These are phyloP conservation scores for Mesorhabditis spiculigera DNA, from an alignment of 2,888 invertebrate species.

Conservation along the genomic window DNA sequence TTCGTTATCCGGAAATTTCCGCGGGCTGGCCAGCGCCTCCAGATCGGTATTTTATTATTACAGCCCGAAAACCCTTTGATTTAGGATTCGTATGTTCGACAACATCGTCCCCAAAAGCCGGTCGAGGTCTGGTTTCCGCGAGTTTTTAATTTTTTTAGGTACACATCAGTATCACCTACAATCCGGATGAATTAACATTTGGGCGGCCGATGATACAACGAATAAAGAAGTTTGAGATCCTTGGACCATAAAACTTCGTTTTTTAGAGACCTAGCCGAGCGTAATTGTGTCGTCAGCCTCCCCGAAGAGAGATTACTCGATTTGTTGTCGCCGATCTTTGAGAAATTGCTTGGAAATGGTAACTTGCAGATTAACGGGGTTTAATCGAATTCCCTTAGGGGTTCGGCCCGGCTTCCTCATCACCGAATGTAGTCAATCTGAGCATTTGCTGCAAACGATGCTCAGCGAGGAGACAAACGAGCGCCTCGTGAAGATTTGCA, in stretches of 20 bases:
- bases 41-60: too few species aligned
- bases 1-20: too few species aligned
- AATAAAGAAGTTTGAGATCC: conserved; percentile 9
- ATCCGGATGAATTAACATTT: conserved; percentile 19
- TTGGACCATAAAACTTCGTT: too few species aligned
- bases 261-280: neutral
- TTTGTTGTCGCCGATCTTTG: neutral
- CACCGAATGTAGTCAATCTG: neutral
- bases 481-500: neutral
- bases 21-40: too few species aligned
- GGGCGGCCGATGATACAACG: conserved; percentile 19
- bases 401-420: neutral
- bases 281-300: neutral
- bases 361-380: neutral
- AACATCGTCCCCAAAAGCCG: too few species aligned
- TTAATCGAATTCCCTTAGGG: neutral
- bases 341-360: neutral
- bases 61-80: too few species aligned
- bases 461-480: neutral
- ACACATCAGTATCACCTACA: conserved; percentile 11
- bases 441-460: neutral
- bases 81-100: too few species aligned
- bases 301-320: neutral
- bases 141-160: neutral
- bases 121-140: too few species aligned